phyloP scores from a whole-genome alignment of 2,797 vertebrate genomes.

The Potorous gilbertii region DNA sequence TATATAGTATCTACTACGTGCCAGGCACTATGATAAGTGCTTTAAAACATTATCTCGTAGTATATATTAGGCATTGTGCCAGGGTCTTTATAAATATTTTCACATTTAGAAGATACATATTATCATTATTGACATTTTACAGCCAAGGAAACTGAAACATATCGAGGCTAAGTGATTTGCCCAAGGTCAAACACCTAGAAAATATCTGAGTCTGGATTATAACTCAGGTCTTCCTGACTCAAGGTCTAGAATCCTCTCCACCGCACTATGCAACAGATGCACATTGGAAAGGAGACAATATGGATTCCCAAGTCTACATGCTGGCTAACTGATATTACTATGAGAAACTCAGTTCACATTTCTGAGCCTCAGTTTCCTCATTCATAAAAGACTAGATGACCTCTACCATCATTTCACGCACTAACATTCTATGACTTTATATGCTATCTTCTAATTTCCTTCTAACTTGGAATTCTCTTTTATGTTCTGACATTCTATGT shows the following conservation, averaged over 20 bases:
- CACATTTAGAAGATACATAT: accelerated
- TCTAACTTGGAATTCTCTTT: not conserved
- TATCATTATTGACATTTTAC: accelerated
- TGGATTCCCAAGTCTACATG: not conserved
- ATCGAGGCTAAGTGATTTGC: accelerated
- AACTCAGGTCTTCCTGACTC: not conserved
- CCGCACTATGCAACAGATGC: not conserved
- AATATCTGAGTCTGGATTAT: not conserved
- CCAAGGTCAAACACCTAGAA: no score
- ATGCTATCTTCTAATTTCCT: not conserved
- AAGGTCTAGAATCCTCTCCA: not conserved
- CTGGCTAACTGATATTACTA: not conserved
- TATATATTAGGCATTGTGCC: not conserved
- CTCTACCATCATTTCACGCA: not conserved
- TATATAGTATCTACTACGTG: not conserved
- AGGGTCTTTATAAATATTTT: not conserved
- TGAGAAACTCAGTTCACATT: not conserved
- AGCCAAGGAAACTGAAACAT: accelerated
- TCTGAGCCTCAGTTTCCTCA: not conserved
- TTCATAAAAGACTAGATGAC: not conserved
- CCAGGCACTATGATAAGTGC: not conserved
- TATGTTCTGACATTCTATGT: not conserved
- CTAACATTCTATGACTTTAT: not conserved
- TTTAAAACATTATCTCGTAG: not conserved
- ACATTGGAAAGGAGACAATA: not conserved